Evolutionary conservation across 2,888 invertebrate genomes (phyloP).

Genomic region (Synergus laeviventris): DNA sequence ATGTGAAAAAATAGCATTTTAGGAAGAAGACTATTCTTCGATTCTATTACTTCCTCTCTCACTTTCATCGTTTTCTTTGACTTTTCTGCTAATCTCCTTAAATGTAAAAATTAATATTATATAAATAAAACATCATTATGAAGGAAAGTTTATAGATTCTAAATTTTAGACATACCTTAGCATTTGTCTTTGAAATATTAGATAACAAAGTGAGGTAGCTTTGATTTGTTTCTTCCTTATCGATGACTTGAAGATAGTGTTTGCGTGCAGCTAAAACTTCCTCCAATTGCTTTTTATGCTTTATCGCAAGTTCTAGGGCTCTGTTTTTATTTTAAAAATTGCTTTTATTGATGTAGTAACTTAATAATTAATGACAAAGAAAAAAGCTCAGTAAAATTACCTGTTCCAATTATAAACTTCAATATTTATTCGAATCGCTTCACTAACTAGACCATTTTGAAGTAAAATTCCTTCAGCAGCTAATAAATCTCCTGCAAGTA

Average conservation of each 20-base stretch:
- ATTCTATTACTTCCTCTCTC: conserved; percentile 24
- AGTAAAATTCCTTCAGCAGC: conserved; percentile 86
- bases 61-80: neutral
- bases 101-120: conserved; percentile 3
- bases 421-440: conserved; percentile 85
- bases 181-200: conserved; percentile 52
- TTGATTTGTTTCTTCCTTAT: conserved; percentile 79
- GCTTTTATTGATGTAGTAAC: neutral
- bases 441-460: conserved; percentile 82
- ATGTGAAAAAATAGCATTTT: neutral
- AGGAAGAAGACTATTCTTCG: conserved; percentile 3
- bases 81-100: conserved; percentile 15
- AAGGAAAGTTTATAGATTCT: neutral
- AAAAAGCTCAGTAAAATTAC: conserved; percentile 70
- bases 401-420: conserved; percentile 86
- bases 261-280: conserved; percentile 83
- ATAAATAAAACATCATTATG: neutral
- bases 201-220: conserved; percentile 76
- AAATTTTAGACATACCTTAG: neutral
- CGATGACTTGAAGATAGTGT: conserved; percentile 80
- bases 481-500: conserved; percentile 82
- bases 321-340: conserved; percentile 71
- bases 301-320: conserved; percentile 85
- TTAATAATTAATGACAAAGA: neutral
- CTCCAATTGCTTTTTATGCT: conserved; percentile 85